Conservation (phyloP, 2,888 invertebrate species). For the Gymnosoma rotundatum region DNA sequence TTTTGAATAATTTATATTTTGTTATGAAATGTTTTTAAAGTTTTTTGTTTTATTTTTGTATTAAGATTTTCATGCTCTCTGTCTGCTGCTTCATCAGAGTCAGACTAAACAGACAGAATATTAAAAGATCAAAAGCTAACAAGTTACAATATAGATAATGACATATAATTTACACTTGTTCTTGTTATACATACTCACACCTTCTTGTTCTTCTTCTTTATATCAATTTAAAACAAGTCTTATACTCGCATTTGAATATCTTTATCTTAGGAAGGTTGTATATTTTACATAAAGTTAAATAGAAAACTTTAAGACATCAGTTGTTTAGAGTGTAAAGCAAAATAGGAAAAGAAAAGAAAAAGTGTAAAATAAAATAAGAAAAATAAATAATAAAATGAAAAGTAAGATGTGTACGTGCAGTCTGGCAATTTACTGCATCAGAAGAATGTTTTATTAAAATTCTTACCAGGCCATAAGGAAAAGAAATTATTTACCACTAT, state of each 20-base stretch:
- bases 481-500: conserved; percentile 48
- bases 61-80: not conserved
- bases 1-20: conserved; percentile 55
- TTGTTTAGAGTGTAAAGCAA: not conserved
- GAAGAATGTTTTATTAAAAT: conserved; percentile 69
- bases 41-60: not conserved
- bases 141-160: conserved; percentile 65
- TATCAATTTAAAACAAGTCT: not conserved
- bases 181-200: conserved; percentile 30
- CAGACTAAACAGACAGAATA: conserved; percentile 34
- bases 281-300: conserved; percentile 46
- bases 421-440: conserved; percentile 45
- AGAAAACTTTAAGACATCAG: conserved; percentile 38
- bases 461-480: conserved; percentile 52
- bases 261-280: conserved; percentile 1
- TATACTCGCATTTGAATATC: not conserved
- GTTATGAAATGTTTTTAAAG: conserved; percentile 39
- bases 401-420: conserved; percentile 41
- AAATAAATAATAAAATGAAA: conserved; percentile 26
- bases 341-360: not conserved
- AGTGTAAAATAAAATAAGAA: not conserved
- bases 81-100: conserved; percentile 6
- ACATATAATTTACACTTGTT: conserved; percentile 67
- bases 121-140: conserved; percentile 68
- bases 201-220: not conserved